Evolutionary conservation across 1,140 invertebrate genomes (phyloP), one percentile per base, ranked within the genome.

Genomic region (Nomia melanderi): DNA sequence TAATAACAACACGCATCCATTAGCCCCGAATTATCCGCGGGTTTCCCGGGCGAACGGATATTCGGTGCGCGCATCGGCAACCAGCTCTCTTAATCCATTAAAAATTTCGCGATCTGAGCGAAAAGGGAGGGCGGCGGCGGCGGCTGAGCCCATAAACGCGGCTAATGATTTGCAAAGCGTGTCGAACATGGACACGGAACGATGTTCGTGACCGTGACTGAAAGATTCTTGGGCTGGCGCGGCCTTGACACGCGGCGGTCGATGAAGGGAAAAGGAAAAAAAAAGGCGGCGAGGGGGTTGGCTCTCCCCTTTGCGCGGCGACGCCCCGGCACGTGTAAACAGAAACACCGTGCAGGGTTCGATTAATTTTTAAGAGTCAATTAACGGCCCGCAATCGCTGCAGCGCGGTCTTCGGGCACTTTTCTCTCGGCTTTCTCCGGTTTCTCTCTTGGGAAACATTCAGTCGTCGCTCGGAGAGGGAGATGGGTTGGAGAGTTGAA

Each of bases 201-300:
- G 29, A 60, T 70, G 81, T 83, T 83, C 81, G 82, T 84, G 82
- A 83, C 82, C 82, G 82, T 84, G 82, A 84, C 77, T 79, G 50
- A 56, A 69, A 71, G 65, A 79, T 31, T 79, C 77, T 79, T 69
- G n/a, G 66, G 36, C 67, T 64, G 39, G 57, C 25, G 39, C 47
- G 67, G 72, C 82, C 81, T 83, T 83, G 82, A 78, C 82, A 77
- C 50, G 25, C 9, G 11, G 36, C 71, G 82, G 72, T 84, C 82
- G 77, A 83, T 83, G 72, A 67, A 63, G 67, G 62, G 27, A 67
- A 79, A 62, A 62, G 67, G 75, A 73, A 78, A n/a, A n/a, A 50
- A 50, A 41, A 41, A 5, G 1, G 5, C 33, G 39, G 39, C 6
- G 39, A 71, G 17, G n/a, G 29, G 14, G 60, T 29, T 44, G 79